Evolutionary conservation across 2,113 vertebrate species (phyloP).

Genomic region (Podiceps cristatus): DNA sequence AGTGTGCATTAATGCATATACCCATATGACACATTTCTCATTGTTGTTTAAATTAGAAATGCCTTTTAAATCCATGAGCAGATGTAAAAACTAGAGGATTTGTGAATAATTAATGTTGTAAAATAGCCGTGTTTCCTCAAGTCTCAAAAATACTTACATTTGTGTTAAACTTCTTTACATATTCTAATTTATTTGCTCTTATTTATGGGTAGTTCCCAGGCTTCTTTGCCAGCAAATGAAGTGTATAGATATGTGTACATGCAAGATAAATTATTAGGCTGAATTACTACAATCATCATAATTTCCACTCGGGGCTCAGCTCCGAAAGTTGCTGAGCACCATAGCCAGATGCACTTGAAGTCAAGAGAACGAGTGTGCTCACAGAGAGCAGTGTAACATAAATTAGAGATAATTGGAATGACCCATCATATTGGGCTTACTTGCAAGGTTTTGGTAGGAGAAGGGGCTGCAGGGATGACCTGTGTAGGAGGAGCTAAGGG

Average conservation of each 20-base stretch:
- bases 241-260: background rate
- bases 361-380: background rate
- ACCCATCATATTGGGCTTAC: background rate
- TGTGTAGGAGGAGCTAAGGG: background rate
- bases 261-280: background rate
- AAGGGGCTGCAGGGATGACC: background rate
- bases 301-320: background rate
- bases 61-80: background rate
- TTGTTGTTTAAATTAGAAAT: constrained; percentile 9
- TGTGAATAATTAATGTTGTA: background rate
- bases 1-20: background rate
- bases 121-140: background rate
- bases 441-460: background rate
- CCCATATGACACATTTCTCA: background rate
- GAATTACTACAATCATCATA: background rate
- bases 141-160: background rate
- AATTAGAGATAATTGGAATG: background rate
- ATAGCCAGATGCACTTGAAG: background rate
- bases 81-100: background rate
- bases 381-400: background rate
- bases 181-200: constrained; percentile 25
- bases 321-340: background rate
- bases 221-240: background rate
- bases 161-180: constrained; percentile 12
- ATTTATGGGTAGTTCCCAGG: background rate